Base-by-base conservation (phyloP, 2,113 vertebrate genomes). In the Synchiropus splendidus region DNA sequence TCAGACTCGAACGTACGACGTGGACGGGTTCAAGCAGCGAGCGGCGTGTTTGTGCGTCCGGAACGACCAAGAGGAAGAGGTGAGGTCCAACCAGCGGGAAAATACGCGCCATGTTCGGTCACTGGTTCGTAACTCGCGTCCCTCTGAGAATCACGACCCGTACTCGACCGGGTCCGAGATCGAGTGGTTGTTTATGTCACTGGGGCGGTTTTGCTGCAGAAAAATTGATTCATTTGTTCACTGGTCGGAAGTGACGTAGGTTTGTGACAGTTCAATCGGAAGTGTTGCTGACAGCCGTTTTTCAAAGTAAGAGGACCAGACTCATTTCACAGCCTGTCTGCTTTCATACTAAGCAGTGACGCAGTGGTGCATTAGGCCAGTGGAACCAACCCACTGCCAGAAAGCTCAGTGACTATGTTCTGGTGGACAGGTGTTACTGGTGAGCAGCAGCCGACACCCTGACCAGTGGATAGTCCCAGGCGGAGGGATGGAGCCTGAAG, bases 401-500 rank as follows among this genome's bases (percentile, higher is more conserved):
- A 4, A 27, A 5, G 21, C 21, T 27, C 21, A 8, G 4, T 27
- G 21, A 27, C 21, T 27, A 8, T 27, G 21, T 4, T 27, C 21
- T 27, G 21, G 21, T 45, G 31, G 16, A 1, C 66, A 98, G 95
- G 95, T 98, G 32, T 70, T 98, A 67, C 82, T 98, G 42, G 95
- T 98, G 54, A 98, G 94, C 86, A 98, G 95, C 49, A 98, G 95
- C 78, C 89, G 93, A 48, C 89, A 98, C 67, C 95, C 94, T 0
- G 95, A 98, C 41, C 89, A 92, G 83, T 98, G 95, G 95, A 98
- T 98, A 16, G 94, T 98, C 21, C 94, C 95, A 0, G 95, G 95
- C 14, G 95, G 95, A 14, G 95, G 95, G 55, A 94, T 98, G 92
- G 95, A 98, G 79, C 95, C 95, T 0, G 92, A 96, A 40, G 95